phyloP scores from a whole-genome alignment of 2,113 vertebrate genomes.

The Rhabdornis inornatus region DNA sequence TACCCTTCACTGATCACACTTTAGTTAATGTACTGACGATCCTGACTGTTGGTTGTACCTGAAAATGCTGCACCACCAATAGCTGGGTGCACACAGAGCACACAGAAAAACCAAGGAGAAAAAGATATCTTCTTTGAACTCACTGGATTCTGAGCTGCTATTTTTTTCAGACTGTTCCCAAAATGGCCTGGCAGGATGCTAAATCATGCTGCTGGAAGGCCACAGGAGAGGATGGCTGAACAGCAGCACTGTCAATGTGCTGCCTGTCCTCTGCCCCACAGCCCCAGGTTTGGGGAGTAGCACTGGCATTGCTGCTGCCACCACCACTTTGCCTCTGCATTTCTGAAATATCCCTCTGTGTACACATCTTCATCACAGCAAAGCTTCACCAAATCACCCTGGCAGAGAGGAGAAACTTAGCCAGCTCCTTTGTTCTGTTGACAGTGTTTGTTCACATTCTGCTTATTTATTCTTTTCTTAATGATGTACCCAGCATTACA shows the following conservation, averaged over 20 bases:
- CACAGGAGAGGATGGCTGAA: background rate
- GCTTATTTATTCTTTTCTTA: background rate
- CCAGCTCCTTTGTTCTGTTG: background rate
- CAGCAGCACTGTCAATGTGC: accelerated
- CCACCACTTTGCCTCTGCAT: background rate
- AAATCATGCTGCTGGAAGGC: background rate
- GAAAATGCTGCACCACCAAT: background rate
- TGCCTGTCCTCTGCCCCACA: background rate
- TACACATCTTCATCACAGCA: background rate
- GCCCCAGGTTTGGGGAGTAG: background rate
- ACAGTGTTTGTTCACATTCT: background rate
- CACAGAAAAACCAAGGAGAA: background rate
- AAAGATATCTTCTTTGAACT: background rate
- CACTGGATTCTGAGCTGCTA: background rate
- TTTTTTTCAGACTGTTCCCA: background rate
- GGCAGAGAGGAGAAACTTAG: background rate
- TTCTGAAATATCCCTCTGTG: background rate
- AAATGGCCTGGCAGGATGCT: background rate
- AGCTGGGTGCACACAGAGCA: background rate
- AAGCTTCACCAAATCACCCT: background rate
- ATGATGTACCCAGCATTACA: background rate
- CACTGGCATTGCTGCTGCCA: background rate
- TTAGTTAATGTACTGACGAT: background rate
- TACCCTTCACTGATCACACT: background rate
- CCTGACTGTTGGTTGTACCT: background rate